These are phyloP conservation scores for Phortica variegata DNA, from an alignment of 1,140 invertebrate species.

Conservation along the genomic window DNA sequence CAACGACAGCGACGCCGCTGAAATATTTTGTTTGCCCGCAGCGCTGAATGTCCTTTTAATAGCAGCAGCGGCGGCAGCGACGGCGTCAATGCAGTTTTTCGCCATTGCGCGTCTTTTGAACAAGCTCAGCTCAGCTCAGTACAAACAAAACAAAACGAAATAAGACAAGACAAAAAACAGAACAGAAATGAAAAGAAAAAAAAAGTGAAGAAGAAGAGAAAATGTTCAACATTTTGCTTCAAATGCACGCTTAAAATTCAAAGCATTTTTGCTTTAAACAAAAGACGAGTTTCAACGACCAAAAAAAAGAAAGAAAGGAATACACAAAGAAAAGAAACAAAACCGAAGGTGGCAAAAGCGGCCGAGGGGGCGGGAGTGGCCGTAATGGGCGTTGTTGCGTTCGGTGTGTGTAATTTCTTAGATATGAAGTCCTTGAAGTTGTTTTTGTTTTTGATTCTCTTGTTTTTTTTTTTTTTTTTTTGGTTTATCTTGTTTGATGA, in stretches of 20 bases:
- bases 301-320: no score
- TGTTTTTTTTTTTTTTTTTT: no score
- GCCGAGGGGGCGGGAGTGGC: background rate
- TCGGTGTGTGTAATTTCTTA: background rate
- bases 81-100: background rate
- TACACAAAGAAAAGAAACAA: no score
- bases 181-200: no score
- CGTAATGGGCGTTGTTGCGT: background rate
- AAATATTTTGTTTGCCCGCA: no score
- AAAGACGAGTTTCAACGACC: conserved; percentile 15
- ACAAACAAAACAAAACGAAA: no score
- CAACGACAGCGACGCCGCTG: no score
- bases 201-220: no score
- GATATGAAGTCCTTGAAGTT: no score
- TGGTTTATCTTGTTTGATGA: no score
- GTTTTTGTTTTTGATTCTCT: no score
- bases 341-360: conserved; percentile 16
- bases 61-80: background rate
- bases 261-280: conserved; percentile 40
- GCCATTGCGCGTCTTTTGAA: background rate
- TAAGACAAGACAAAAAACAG: conserved; percentile 46
- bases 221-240: no score
- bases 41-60: background rate
- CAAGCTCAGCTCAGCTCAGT: conserved; percentile 4
- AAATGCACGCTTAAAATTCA: conserved; percentile 34